A percentile compares a stretch with the other conserved stretches of the same genome.
phyloP scores from a whole-genome alignment of 2,888 invertebrate genomes.

The Theodoxus fluviatilis region DNA sequence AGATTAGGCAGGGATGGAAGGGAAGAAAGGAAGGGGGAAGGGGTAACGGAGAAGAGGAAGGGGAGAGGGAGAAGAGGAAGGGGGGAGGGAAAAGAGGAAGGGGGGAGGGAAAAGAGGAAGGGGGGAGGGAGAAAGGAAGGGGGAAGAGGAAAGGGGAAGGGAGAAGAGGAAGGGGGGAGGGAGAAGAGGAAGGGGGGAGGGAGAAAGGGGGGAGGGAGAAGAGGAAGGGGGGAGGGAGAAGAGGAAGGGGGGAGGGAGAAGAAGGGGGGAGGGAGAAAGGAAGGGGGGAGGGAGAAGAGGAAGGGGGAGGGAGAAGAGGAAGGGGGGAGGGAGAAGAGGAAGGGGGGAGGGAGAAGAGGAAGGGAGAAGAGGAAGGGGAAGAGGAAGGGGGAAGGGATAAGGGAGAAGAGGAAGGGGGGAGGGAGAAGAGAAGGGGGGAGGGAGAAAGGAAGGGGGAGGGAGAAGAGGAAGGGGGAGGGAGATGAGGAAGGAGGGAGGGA shows the following conservation, averaged over 20 bases:
- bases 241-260: not conserved
- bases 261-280: not conserved
- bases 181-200: too few relatives aligned
- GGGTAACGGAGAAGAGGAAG: not conserved
- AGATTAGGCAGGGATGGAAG: not conserved
- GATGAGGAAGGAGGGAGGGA: not conserved
- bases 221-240: constrained; percentile 5
- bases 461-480: constrained; percentile 8
- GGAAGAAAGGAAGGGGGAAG: not conserved
- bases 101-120: too few relatives aligned
- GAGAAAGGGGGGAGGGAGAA: not conserved
- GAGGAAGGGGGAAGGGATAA: too few relatives aligned
- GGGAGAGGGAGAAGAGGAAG: constrained; percentile 13
- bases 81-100: too few relatives aligned
- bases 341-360: too few relatives aligned
- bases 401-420: too few relatives aligned
- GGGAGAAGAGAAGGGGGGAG: too few relatives aligned
- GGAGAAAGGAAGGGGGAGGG: not conserved
- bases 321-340: too few relatives aligned
- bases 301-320: constrained; percentile 2
- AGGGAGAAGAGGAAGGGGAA: too few relatives aligned
- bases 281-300: constrained; percentile 1
- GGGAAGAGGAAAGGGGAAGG: too few relatives aligned
- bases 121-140: too few relatives aligned
- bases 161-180: too few relatives aligned